Evolutionary conservation across 2,888 invertebrate species (phyloP).

Genomic region (Petrolisthes manimaculis): DNA sequence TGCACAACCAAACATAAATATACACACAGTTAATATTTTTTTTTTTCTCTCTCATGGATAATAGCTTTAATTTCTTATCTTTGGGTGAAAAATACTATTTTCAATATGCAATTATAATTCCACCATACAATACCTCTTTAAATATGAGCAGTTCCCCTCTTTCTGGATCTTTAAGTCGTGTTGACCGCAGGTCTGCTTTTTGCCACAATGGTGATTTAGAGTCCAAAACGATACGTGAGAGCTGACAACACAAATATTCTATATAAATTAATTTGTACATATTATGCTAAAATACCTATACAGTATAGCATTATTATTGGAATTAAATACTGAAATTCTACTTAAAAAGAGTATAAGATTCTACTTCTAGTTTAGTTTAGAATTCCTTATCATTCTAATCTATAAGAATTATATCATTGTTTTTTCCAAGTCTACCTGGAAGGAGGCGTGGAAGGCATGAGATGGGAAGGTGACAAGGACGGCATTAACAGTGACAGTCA

Average conservation of each 20-base stretch:
- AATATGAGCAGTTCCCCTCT: slow-evolving; percentile 93
- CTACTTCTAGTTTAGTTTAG: too few species aligned
- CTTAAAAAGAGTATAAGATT: too few species aligned
- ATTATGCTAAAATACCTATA: too few species aligned
- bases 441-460: slow-evolving; percentile 93
- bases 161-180: slow-evolving; percentile 89
- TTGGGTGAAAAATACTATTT: not conserved
- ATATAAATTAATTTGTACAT: not conserved
- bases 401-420: not conserved
- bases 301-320: too few species aligned
- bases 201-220: slow-evolving; percentile 94
- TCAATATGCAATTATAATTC: not conserved
- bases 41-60: not conserved
- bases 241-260: slow-evolving; percentile 73
- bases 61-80: not conserved
- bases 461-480: slow-evolving; percentile 94
- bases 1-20: slow-evolving; percentile 26
- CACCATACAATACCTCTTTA: slow-evolving; percentile 74
- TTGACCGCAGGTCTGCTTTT: slow-evolving; percentile 84
- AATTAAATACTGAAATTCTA: too few species aligned
- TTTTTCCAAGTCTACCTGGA: slow-evolving; percentile 80
- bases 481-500: slow-evolving; percentile 94
- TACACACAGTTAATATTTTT: not conserved
- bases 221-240: slow-evolving; percentile 92
- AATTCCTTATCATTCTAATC: too few species aligned